Evolutionary conservation across 1,140 invertebrate species (phyloP).

Genomic region (Theocolax elegans): DNA sequence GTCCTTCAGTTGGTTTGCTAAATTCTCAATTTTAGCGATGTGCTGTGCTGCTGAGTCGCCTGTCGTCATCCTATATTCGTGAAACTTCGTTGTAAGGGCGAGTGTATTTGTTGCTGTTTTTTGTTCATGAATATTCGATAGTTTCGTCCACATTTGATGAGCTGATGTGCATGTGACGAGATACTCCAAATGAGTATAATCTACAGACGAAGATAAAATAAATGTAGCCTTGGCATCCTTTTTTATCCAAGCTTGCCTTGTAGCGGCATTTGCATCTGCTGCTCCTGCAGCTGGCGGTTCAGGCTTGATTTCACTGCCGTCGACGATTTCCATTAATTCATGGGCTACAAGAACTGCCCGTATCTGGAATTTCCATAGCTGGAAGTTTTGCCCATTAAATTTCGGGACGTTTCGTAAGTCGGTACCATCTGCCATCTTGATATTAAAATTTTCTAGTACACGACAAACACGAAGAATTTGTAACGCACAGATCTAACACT

Average conservation of each 20-base stretch:
- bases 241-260: neutral
- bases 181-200: conserved; percentile 22
- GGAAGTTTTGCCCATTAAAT: conserved; percentile 29
- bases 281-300: too few species aligned
- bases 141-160: conserved; percentile 37
- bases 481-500: neutral
- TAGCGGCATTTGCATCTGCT: neutral
- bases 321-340: neutral
- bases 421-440: conserved; percentile 7
- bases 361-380: conserved; percentile 29
- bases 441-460: neutral
- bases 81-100: conserved; percentile 31
- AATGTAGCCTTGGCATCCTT: conserved; percentile 18
- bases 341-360: neutral
- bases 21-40: conserved; percentile 27
- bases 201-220: conserved; percentile 19
- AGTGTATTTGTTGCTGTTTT: conserved; percentile 34
- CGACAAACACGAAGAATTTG: neutral
- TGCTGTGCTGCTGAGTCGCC: conserved; percentile 20
- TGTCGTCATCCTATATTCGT: conserved; percentile 28
- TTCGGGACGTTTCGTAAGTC: conserved; percentile 26
- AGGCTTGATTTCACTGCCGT: neutral
- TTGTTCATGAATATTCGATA: conserved; percentile 38
- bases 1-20: conserved; percentile 33
- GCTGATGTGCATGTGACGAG: conserved; percentile 26